Evolutionary conservation across 1,140 invertebrate species (phyloP), one percentile per base, ranked within the genome.

Genomic region (Drosophila chauvacae): DNA sequence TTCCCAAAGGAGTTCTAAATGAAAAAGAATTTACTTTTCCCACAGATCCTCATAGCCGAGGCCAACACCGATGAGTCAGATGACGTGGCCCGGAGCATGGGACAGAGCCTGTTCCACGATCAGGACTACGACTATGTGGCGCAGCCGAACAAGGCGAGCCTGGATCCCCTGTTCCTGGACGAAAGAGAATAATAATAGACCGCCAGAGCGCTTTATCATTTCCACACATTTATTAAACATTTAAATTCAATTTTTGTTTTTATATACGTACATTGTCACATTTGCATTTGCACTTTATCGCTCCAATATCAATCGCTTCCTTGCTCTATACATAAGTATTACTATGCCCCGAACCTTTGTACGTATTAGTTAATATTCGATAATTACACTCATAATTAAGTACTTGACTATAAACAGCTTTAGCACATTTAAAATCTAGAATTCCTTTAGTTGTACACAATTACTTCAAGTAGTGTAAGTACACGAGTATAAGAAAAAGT

Each of bases 201-300:
- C 42, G 10, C 4, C 5, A 28, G 16, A 37, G 23, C 4, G 13
- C 57, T 59, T 28, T 18, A 53, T 85, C 62, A 63, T 88, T 84
- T 90, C 69, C 85, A 90, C 85, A 88, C 86, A 88, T 88, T 88
- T 88, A 88, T 88, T 88, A 88, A 88, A 90, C 85, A 88, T 88
- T 88, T 79, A 88, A 85, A 90, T 90, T 90, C 77, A 88, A 88
- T 78, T 90, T 63, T 79, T 76, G 45, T 55, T 75, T 74, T 68
- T 83, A 69, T 80, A 83, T 73, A 71, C 84, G 64, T 80, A 87
- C 84, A 80, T 80, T 79, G 71, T 82, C 76, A 80, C 62, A 79
- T 56, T 56, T 64, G 66, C 75, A 42, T 64, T 77, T 48, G 61
- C 62, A 69, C 39, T 65, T 59, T 53, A 23, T 73, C 37, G 35